Base-by-base conservation (phyloP, 2,797 vertebrate species). In the Rhinophrynus dorsalis region DNA sequence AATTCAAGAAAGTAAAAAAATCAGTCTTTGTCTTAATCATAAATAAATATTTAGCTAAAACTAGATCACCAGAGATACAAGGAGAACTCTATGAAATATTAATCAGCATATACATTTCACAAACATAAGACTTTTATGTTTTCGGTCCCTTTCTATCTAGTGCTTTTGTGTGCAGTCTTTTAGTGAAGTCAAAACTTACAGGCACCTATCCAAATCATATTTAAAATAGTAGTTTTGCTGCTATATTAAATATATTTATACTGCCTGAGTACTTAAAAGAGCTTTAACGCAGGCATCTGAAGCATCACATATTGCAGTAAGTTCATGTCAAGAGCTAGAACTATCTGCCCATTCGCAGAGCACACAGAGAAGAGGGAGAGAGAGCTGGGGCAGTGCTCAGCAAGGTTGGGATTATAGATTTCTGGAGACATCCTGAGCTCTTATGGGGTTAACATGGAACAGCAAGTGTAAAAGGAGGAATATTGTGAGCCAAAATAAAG, bases 221-320 rank as follows among this genome's bases (percentile, higher is more conserved):
- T 70, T 70, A 62, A 24, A 62, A 63, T 32, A 3, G 13, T 45
- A 32, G 26, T 38, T 63, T 26, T 55, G 56, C 40, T 13, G 40
- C 38, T 37, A 52, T 12, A 33, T 2, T 12, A 15, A 69, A 69
- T 69, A 71, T 71, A 7, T 67, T 48, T 37, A 47, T 78, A 67
- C 90, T 92, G 92, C 89, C 89, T 94, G 85, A 81, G 90, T 90
- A 91, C 90, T 87, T 81, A 92, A 90, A 79, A 92, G 90, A 73
- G 85, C 84, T 35, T 88, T 84, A 74, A 88, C 83, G 68, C 87
- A 87, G 79, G 87, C 88, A 79, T 90, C 84, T 77, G 92, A 91
- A 61, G 90, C 86, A 54, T 92, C 88, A 70, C 87, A 89, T 71
- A 85, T 84, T 80, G 85, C 83, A 42, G 84, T 90, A 74, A 90